A percentile compares a stretch with the other conserved stretches of the same genome.
Conservation (phyloP, 2,888 invertebrate species). For the Zhuqinia jingwanae region DNA sequence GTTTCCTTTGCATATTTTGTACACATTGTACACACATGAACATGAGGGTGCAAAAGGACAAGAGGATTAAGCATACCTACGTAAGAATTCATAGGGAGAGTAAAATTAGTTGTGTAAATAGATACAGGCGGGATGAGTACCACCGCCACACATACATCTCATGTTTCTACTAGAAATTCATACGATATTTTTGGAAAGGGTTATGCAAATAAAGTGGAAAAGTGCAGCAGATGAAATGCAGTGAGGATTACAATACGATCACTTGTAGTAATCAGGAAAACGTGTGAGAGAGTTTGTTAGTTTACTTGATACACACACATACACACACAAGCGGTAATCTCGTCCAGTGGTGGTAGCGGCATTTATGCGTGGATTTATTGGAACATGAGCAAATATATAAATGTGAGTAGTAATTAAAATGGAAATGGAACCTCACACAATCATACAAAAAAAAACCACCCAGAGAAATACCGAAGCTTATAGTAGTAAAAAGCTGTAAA, state of each 20-base stretch:
- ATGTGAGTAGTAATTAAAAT: conserved; percentile 40
- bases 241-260: background rate
- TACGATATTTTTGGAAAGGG: background rate
- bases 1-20: too few relatives aligned
- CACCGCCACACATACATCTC: background rate
- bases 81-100: too few relatives aligned
- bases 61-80: too few relatives aligned
- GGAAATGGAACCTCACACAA: background rate
- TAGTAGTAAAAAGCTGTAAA: too few relatives aligned
- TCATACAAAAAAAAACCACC: background rate
- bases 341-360: background rate
- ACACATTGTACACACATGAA: too few relatives aligned
- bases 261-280: background rate
- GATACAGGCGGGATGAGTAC: background rate
- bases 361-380: conserved; percentile 2
- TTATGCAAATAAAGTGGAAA: background rate
- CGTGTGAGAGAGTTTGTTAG: background rate
- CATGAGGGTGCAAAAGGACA: too few relatives aligned
- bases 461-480: too few relatives aligned
- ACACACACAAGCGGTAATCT: background rate
- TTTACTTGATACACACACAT: background rate
- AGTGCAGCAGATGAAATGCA: conserved; percentile 21
- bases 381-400: background rate
- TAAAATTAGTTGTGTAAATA: conserved; percentile 8
- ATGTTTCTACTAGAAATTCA: background rate